These are phyloP conservation scores for Leptodactylus fallax DNA, from an alignment of 2,797 vertebrate genomes.

Conservation along the genomic window DNA sequence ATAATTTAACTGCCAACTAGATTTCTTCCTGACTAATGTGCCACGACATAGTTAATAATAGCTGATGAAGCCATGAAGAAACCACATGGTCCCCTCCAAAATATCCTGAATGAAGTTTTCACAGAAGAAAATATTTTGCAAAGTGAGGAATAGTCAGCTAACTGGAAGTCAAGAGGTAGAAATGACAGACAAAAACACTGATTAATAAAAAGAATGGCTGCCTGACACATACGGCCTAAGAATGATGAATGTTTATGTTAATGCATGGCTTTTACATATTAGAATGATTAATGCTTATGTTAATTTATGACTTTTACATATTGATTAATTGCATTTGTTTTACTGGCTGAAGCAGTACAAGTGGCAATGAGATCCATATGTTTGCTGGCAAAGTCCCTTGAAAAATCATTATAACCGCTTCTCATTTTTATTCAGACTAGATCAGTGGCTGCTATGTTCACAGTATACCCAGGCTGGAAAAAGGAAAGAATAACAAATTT, in stretches of 20 bases:
- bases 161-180: constrained; percentile 71
- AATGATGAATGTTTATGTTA: constrained; percentile 78
- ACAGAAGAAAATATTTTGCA: constrained; percentile 66
- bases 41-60: neutral
- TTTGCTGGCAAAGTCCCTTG: constrained; percentile 69
- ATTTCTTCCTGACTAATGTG: neutral
- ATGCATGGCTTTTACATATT: constrained; percentile 75
- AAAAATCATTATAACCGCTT: constrained; percentile 70
- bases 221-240: constrained; percentile 71
- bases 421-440: constrained; percentile 70
- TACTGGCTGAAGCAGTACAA: constrained; percentile 72
- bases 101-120: constrained; percentile 67
- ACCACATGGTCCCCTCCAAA: constrained; percentile 64
- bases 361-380: constrained; percentile 79
- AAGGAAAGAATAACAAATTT: constrained; percentile 57
- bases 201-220: constrained; percentile 70
- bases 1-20: too few relatives aligned
- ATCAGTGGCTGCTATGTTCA: constrained; percentile 67
- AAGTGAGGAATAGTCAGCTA: constrained; percentile 65
- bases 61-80: neutral
- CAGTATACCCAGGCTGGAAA: constrained; percentile 61
- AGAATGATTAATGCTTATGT: constrained; percentile 77
- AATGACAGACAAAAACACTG: constrained; percentile 70
- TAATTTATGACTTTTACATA: constrained; percentile 75
- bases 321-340: constrained; percentile 78